Evolutionary conservation across 1,140 invertebrate genomes (phyloP).

Genomic region (Limonius californicus): DNA sequence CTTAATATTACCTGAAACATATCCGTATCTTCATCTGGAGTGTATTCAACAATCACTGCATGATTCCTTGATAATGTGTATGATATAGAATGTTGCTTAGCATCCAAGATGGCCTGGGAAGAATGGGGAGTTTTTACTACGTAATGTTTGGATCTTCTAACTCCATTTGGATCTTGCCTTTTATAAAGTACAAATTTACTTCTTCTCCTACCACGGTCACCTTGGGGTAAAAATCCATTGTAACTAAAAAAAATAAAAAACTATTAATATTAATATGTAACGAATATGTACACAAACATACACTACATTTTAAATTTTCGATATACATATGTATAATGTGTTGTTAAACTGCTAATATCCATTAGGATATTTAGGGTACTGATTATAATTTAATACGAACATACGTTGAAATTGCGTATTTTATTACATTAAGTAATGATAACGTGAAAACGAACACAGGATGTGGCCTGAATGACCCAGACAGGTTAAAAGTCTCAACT

Average conservation of each 20-base stretch:
- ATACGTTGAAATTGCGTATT: too few relatives aligned
- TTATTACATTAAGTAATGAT: too few relatives aligned
- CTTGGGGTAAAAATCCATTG: conserved; percentile 90
- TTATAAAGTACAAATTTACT: conserved; percentile 93
- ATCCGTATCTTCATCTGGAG: conserved; percentile 89
- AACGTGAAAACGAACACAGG: too few relatives aligned
- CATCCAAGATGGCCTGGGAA: conserved; percentile 88
- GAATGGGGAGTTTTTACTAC: conserved; percentile 87
- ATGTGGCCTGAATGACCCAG: too few relatives aligned
- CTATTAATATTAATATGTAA: too few relatives aligned
- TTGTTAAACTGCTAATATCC: too few relatives aligned
- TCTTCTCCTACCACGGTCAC: conserved; percentile 84
- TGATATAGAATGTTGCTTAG: conserved; percentile 90
- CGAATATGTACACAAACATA: too few relatives aligned
- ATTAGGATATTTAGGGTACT: too few relatives aligned
- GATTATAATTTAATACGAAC: too few relatives aligned
- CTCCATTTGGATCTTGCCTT: conserved; percentile 81
- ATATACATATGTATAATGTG: too few relatives aligned
- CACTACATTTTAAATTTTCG: too few relatives aligned
- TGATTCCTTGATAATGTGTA: conserved; percentile 95
- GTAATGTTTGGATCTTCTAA: conserved; percentile 92
- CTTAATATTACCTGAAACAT: conserved; percentile 88
- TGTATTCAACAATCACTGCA: conserved; percentile 97
- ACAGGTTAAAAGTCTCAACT: too few relatives aligned
- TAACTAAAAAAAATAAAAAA: conserved; percentile 63